These are phyloP conservation scores for Hyperopisus bebe DNA, from an alignment of 2,113 vertebrate genomes.

Conservation along the genomic window DNA sequence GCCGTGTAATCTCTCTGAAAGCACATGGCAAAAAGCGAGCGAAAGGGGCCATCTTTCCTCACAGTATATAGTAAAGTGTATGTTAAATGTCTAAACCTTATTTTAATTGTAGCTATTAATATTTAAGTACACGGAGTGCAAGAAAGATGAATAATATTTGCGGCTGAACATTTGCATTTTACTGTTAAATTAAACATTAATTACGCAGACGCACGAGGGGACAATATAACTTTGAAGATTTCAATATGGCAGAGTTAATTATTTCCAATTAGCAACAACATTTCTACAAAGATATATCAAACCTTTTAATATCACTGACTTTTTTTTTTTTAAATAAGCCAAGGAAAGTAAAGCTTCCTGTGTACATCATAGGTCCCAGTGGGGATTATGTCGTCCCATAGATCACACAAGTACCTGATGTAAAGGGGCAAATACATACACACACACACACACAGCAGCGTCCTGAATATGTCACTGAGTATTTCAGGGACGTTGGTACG, in stretches of 20 bases:
- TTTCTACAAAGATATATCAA: conserved; percentile 41
- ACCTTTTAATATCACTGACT: conserved; percentile 29
- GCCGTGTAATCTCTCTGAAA: conserved; percentile 28
- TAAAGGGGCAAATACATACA: neutral
- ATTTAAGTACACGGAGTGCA: conserved; percentile 46
- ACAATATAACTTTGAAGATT: conserved; percentile 44
- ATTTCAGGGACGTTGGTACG: neutral
- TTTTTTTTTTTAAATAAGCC: conserved; percentile 11
- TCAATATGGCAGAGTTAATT: conserved; percentile 44
- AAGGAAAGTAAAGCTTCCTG: conserved; percentile 12
- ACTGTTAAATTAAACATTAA: conserved; percentile 57
- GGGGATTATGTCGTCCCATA: conserved; percentile 9
- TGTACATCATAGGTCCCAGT: neutral
- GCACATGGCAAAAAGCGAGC: conserved; percentile 40
- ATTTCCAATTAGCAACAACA: conserved; percentile 53
- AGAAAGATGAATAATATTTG: conserved; percentile 48
- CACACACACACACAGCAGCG: neutral
- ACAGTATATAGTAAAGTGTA: conserved; percentile 36
- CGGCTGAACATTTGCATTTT: conserved; percentile 47
- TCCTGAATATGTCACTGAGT: neutral
- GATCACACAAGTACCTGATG: conserved; percentile 11
- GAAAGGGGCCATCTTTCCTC: conserved; percentile 33
- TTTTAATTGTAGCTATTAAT: conserved; percentile 51
- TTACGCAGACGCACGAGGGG: conserved; percentile 47
- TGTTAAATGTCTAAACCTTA: conserved; percentile 43